Evolutionary conservation across 2,888 invertebrate genomes (phyloP).

Genomic region (Myopa testacea): DNA sequence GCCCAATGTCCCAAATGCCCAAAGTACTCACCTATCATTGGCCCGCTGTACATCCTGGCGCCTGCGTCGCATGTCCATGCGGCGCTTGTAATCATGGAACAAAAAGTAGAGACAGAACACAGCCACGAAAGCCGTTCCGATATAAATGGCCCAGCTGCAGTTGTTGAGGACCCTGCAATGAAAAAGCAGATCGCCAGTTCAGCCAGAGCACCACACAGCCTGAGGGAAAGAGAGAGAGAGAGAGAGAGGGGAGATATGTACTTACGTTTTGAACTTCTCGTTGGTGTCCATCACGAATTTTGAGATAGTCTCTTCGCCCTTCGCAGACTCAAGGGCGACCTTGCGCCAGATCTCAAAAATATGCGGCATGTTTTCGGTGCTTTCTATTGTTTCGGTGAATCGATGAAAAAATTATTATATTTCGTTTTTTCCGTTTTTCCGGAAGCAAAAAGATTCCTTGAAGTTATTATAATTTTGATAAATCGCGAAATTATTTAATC

Average conservation of each 20-base stretch:
- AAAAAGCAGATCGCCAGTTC: background rate
- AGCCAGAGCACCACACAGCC: background rate
- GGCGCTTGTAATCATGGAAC: conserved; percentile 55
- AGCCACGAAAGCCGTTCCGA: conserved; percentile 54
- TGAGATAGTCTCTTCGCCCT: conserved; percentile 42
- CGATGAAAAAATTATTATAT: too few relatives aligned
- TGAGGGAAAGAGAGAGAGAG: too few relatives aligned
- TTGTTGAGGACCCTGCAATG: conserved; percentile 55
- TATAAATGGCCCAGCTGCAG: conserved; percentile 62
- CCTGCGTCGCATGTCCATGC: conserved; percentile 52
- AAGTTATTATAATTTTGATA: background rate
- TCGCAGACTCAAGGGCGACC: conserved; percentile 14
- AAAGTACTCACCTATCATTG: conserved; percentile 56
- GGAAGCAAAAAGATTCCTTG: too few relatives aligned
- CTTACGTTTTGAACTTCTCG: conserved; percentile 49
- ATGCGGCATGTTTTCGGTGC: conserved; percentile 35
- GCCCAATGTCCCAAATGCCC: too few relatives aligned
- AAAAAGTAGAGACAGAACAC: conserved; percentile 57
- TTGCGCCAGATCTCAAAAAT: conserved; percentile 42
- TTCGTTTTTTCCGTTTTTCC: too few relatives aligned
- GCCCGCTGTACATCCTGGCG: conserved; percentile 56
- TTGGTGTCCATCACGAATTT: conserved; percentile 44
- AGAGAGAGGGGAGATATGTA: background rate
- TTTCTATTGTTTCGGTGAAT: background rate
- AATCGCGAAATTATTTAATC: background rate